Base-by-base conservation (phyloP, 2,888 invertebrate species). In the Phlogophora meticulosa region DNA sequence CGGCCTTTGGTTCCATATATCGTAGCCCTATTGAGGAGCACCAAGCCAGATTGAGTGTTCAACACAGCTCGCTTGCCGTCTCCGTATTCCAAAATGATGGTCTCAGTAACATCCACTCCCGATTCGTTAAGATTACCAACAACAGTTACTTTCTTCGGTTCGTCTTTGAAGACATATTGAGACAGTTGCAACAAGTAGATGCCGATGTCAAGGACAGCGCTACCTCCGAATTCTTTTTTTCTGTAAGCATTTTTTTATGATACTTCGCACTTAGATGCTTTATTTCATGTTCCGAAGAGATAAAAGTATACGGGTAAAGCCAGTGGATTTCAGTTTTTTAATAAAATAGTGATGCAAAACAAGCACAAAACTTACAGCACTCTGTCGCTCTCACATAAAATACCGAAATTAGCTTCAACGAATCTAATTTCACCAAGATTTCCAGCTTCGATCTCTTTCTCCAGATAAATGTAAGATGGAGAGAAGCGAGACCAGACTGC, bases 401-500 rank as follows among this genome's bases (percentile, higher is more conserved):
- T 94, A 7, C 98, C 98, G 87, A 99, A 98, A 48, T 96, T 94
- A 0, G 94, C 97, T 58, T 96, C 96, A 2, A 98, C 96, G 82
- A 97, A 97, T 75, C 87, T 85, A 11, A 98, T 92, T 4, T 98
- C 97, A 7, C 98, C 98, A 59, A 98, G 93, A 32, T 93, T 96
- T 1, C 97, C 97, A 1, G 94, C 87, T 0, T 96, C 92, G 2
- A 99, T 95, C 84, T 97, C 96, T 78, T 97, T 96, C 60, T 96
- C 96, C 48, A 98, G 86, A 76, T 96, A 96, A 58, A 96, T 93
- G 88, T 98, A 98, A 0, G 96, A 96, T 0, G 98, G 99, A 69
- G 98, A 97, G 84, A 96, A 98, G 40, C 99, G 96, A 0, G 98
- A 98, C 99, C 99, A 99, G n/a, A 98, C 96, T 0, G 97, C 99